phyloP scores from a whole-genome alignment of 2,888 invertebrate species.

The Himalopsyche kuldschensis region DNA sequence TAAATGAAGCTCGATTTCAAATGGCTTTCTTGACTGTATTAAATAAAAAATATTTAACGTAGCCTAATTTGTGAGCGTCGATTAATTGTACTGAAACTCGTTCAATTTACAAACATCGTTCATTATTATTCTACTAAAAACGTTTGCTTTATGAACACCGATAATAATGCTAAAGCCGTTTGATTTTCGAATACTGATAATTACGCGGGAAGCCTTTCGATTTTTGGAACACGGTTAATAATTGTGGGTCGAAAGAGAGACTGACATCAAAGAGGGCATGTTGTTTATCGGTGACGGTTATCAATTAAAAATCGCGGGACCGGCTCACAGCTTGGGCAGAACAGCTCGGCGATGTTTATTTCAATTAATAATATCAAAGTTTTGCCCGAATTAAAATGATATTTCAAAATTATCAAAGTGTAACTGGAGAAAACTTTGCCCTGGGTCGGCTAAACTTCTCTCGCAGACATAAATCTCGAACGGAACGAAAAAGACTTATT shows the following conservation, averaged over 20 bases:
- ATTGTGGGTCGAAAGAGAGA: not conserved
- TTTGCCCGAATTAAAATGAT: not conserved
- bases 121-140: not conserved
- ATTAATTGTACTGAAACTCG: not conserved
- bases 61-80: not conserved
- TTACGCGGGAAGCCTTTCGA: not conserved
- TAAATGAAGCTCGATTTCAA: no score
- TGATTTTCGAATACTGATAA: not conserved
- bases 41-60: not conserved
- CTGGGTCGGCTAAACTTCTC: not conserved
- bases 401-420: conserved; percentile 9
- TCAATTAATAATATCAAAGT: conserved; percentile 5
- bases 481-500: not conserved
- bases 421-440: not conserved
- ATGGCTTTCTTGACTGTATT: not conserved
- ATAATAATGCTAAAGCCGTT: not conserved
- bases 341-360: not conserved
- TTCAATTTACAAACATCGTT: not conserved
- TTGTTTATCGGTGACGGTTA: not conserved
- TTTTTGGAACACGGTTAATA: not conserved
- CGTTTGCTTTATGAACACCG: not conserved
- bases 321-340: not conserved
- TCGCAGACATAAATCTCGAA: not conserved
- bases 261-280: not conserved
- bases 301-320: not conserved